Percentiles rank a stretch among this genome's conserved stretches.
These are phyloP conservation scores for Megalopta genalis DNA, from an alignment of 1,140 invertebrate genomes.

Conservation along the genomic window DNA sequence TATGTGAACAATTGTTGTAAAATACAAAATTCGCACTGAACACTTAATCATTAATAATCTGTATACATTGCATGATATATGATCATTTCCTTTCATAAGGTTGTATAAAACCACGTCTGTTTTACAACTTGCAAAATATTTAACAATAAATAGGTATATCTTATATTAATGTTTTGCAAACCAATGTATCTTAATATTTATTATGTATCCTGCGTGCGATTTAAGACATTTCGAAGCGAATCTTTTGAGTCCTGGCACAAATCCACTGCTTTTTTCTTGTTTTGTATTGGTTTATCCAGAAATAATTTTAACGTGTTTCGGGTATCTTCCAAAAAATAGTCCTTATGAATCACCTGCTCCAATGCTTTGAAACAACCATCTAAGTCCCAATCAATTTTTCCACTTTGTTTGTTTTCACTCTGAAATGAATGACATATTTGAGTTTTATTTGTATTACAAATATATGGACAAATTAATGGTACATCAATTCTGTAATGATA, in stretches of 20 bases:
- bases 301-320: slow-evolving; percentile 82
- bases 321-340: slow-evolving; percentile 80
- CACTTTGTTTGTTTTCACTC: slow-evolving; percentile 81
- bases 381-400: slow-evolving; percentile 81
- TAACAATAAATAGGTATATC: slow-evolving; percentile 58
- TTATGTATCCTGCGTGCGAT: slow-evolving; percentile 65
- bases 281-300: slow-evolving; percentile 78
- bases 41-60: slow-evolving; percentile 10
- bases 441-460: not conserved
- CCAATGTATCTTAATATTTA: slow-evolving; percentile 26
- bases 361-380: slow-evolving; percentile 83
- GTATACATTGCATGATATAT: slow-evolving; percentile 12
- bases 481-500: slow-evolving; percentile 43
- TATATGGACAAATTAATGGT: slow-evolving; percentile 25
- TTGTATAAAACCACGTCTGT: slow-evolving; percentile 15
- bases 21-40: slow-evolving; percentile 33
- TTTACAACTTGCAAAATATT: slow-evolving; percentile 34
- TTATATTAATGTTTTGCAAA: slow-evolving; percentile 29
- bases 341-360: slow-evolving; percentile 78
- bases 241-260: slow-evolving; percentile 72
- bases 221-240: slow-evolving; percentile 69
- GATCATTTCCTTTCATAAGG: slow-evolving; percentile 11
- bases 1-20: slow-evolving; percentile 3
- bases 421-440: slow-evolving; percentile 66
- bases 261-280: slow-evolving; percentile 68